Percentiles rank a stretch among this genome's conserved stretches.
phyloP scores from a whole-genome alignment of 2,888 invertebrate species.

The Pseudococcus longispinus region DNA sequence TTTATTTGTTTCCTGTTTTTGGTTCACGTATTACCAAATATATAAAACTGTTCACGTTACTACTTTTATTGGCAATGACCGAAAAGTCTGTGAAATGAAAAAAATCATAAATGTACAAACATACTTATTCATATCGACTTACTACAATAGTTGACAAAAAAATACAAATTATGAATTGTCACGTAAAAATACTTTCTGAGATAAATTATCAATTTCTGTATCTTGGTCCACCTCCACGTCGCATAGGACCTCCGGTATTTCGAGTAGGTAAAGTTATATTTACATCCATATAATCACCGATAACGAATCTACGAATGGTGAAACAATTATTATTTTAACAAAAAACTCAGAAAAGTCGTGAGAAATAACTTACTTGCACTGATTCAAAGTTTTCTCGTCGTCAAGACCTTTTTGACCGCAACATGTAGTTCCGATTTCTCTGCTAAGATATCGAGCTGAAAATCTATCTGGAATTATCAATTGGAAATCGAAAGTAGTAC shows the following conservation, averaged over 20 bases:
- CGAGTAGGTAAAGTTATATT: slow-evolving; percentile 76
- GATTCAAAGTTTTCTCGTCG: slow-evolving; percentile 88
- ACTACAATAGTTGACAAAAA: neutral
- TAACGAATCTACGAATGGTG: slow-evolving; percentile 73
- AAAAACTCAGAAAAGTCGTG: slow-evolving; percentile 54
- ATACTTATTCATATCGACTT: neutral
- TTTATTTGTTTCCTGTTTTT: neutral
- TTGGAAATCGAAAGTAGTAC: slow-evolving; percentile 96
- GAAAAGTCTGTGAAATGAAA: neutral
- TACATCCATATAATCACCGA: slow-evolving; percentile 97
- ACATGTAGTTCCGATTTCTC: slow-evolving; percentile 93
- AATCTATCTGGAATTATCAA: slow-evolving; percentile 82
- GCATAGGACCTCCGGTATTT: slow-evolving; percentile 63
- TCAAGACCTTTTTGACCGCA: slow-evolving; percentile 92
- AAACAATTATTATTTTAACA: neutral
- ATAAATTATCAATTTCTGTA: slow-evolving; percentile 41
- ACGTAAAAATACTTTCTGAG: neutral
- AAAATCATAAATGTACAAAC: neutral
- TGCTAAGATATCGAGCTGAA: slow-evolving; percentile 82
- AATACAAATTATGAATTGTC: neutral
- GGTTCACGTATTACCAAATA: slow-evolving; percentile 18
- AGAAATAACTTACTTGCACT: slow-evolving; percentile 66
- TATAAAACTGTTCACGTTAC: neutral
- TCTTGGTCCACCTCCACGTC: slow-evolving; percentile 63
- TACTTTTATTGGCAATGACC: neutral